Base-by-base conservation (phyloP, 2,888 invertebrate genomes). In the Lithophane semibrunnea region DNA sequence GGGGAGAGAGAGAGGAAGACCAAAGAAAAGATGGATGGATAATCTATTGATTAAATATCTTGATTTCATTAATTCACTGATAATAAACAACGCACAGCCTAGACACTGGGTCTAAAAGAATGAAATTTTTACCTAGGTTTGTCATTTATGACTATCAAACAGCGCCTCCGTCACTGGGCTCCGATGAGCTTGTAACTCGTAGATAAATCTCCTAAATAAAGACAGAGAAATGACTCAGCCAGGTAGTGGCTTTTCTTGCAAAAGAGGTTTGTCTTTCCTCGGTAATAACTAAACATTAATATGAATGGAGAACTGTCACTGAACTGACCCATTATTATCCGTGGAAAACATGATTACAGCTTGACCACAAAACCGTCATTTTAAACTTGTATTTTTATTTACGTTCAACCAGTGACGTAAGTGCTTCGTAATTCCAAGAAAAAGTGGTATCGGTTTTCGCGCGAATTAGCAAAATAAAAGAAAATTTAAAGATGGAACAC, bases 331-430 rank as follows among this genome's bases (percentile, higher is more conserved):
- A 81, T 37, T 65, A 75, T 13, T 37, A 44, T 13, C 21, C 10
- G 12, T 76, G 4, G 0, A n/a, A 64, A 58, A 65, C 44, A 37
- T 24, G n/a, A 37, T 54, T 18, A 37, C 54, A 60, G 54, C 1
- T 66, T 2, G 16, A 78, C 79, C 79, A 37, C 83, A 77, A 37
- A 58, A 10, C 29, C 0, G 29, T 61, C 54, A 77, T 63, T 37
- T n/a, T 9, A 21, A 58, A 77, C 37, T 24, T 67, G 9, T 82
- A 65, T 75, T 82, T 79, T 77, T 61, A 67, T 83, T 58, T 52
- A 77, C 29, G 13, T 29, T 54, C 18, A 37, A 37, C 42, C 4
- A 29, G 18, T 83, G 79, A 79, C 83, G 83, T 69, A 47, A 68
- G 8, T 3, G 44, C 24, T 9, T 56, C 9, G 0, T 3, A 54